These are phyloP conservation scores for Phataginus tetradactyla DNA, from an alignment of 2,797 vertebrate species.

Conservation along the genomic window DNA sequence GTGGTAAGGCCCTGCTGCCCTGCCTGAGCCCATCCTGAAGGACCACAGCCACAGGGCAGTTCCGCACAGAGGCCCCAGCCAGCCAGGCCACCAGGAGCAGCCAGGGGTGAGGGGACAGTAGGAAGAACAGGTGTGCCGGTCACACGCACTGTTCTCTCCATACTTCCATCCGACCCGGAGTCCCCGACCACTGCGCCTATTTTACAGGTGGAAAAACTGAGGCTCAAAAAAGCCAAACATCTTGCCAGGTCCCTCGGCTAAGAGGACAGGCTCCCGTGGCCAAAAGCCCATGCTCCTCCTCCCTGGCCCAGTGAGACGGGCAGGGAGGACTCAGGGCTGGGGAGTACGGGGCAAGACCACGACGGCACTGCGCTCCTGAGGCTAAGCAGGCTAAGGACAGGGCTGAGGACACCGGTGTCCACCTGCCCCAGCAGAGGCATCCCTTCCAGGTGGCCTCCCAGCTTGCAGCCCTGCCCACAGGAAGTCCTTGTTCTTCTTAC, in stretches of 20 bases:
- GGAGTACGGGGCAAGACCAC: too few species aligned
- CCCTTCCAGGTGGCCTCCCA: neutral
- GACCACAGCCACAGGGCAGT: neutral
- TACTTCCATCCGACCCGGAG: neutral
- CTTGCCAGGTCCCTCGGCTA: neutral
- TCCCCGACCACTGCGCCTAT: too few species aligned
- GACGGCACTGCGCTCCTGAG: neutral
- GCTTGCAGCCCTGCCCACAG: neutral
- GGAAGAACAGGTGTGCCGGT: neutral
- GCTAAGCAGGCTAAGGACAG: neutral
- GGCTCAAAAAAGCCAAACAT: neutral
- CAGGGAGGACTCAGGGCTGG: neutral
- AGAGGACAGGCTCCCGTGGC: neutral
- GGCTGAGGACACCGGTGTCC: neutral
- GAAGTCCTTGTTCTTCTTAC: constrained; percentile 7
- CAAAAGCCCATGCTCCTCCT: neutral
- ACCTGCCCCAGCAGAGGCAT: neutral
- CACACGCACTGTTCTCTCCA: neutral
- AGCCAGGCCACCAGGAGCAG: neutral
- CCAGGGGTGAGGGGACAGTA: neutral
- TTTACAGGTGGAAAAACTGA: neutral
- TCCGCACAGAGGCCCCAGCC: neutral
- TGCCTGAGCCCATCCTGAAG: neutral
- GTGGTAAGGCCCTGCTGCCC: neutral
- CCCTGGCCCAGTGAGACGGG: neutral